These are phyloP conservation scores for Bombus breviceps DNA, from an alignment of 1,140 invertebrate species.

Conservation along the genomic window DNA sequence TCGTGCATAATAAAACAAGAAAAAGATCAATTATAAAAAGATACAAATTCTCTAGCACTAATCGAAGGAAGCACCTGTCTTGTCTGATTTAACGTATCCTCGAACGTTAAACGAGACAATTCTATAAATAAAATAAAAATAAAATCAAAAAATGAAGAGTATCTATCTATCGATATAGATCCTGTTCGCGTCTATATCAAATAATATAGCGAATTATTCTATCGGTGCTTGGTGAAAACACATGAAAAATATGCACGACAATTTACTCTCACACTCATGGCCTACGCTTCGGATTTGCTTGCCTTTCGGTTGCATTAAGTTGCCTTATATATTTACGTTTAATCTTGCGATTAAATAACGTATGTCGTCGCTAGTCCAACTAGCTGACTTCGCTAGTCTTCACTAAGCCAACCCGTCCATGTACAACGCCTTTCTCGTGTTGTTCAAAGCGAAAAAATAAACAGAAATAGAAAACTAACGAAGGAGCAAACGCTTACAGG, in stretches of 20 bases:
- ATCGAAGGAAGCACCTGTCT: background rate
- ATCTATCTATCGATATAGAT: background rate
- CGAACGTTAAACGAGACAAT: constrained; percentile 30
- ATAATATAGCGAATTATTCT: background rate
- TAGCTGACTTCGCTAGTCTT: constrained; percentile 76
- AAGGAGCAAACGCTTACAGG: background rate
- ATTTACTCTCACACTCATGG: constrained; percentile 64
- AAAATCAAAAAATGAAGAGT: background rate
- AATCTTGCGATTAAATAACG: constrained; percentile 57
- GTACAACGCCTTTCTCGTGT: constrained; percentile 72
- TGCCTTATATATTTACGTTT: constrained; percentile 64
- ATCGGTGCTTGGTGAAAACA: constrained; percentile 28
- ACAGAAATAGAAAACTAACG: constrained; percentile 6
- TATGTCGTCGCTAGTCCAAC: constrained; percentile 75
- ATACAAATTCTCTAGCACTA: constrained; percentile 2
- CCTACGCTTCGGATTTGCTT: constrained; percentile 69
- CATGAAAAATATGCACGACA: constrained; percentile 52
- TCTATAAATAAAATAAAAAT: background rate
- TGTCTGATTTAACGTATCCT: constrained; percentile 46
- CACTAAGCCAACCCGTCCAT: constrained; percentile 80
- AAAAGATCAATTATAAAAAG: background rate
- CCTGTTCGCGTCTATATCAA: constrained; percentile 1
- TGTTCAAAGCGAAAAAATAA: constrained; percentile 49
- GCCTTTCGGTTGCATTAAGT: constrained; percentile 60
- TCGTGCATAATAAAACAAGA: background rate